A percentile compares a stretch with the other conserved stretches of the same genome.
These are phyloP conservation scores for Tragelaphus strepsiceros DNA, from an alignment of 2,113 vertebrate species.

Conservation along the genomic window DNA sequence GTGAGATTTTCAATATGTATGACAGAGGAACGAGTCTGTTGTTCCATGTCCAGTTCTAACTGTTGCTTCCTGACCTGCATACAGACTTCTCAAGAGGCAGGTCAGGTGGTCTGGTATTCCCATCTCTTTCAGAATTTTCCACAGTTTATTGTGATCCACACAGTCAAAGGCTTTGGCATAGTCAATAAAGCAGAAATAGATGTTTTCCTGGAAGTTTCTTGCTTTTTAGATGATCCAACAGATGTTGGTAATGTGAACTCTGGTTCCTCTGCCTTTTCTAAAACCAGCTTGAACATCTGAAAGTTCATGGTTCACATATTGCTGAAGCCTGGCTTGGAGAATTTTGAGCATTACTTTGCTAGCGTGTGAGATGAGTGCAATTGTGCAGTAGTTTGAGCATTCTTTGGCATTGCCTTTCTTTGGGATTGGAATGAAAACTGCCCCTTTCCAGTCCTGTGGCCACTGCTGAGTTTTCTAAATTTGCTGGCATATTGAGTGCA, in stretches of 20 bases:
- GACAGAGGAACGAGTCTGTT: not conserved
- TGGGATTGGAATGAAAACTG: not conserved
- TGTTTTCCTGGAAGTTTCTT: too few relatives aligned
- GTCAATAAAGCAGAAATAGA: too few relatives aligned
- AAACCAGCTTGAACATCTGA: not conserved
- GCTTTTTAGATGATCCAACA: too few relatives aligned
- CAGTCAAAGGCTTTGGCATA: too few relatives aligned
- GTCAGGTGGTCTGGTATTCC: not conserved
- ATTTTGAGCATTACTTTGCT: not conserved
- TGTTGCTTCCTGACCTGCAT: too few relatives aligned
- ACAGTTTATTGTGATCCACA: too few relatives aligned
- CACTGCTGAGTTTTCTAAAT: not conserved
- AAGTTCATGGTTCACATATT: not conserved
- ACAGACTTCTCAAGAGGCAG: too few relatives aligned
- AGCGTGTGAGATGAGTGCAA: not conserved
- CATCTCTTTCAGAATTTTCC: too few relatives aligned
- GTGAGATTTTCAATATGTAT: not conserved
- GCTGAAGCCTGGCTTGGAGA: not conserved
- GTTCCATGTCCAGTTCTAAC: too few relatives aligned
- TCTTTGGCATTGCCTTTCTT: not conserved
- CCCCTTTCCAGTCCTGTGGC: not conserved
- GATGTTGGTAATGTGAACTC: too few relatives aligned
- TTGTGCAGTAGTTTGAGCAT: not conserved
- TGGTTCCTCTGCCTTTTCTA: too few relatives aligned
- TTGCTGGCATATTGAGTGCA: not conserved